These are phyloP conservation scores for Cerastis rubricosa DNA, from an alignment of 2,888 invertebrate species.

Conservation along the genomic window DNA sequence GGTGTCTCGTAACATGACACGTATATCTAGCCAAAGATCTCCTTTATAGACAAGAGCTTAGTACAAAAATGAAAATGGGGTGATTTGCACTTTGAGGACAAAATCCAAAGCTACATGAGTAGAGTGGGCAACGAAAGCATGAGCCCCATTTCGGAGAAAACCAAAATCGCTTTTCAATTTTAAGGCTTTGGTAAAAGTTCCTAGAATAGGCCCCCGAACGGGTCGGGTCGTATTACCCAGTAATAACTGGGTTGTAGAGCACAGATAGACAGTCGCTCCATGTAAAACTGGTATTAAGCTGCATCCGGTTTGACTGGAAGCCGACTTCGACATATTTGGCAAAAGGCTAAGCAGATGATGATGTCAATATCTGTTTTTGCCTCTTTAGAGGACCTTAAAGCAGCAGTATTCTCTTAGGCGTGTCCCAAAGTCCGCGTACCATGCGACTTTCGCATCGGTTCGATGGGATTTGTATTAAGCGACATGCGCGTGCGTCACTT, in stretches of 20 bases:
- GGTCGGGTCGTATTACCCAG: too few species aligned
- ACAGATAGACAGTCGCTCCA: too few species aligned
- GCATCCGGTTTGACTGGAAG: too few species aligned
- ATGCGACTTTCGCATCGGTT: neutral
- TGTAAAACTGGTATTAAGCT: too few species aligned
- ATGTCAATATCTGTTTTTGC: too few species aligned
- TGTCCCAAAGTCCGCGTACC: neutral
- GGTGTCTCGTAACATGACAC: slow-evolving; percentile 20
- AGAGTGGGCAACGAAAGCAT: neutral
- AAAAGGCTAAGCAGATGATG: too few species aligned
- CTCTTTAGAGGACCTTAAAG: too few species aligned
- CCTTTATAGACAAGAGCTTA: neutral
- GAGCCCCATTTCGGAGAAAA: neutral
- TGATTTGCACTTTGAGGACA: neutral
- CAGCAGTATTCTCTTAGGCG: neutral
- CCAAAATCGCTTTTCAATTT: neutral
- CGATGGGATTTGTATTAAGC: neutral
- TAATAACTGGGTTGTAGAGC: too few species aligned
- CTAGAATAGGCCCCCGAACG: too few species aligned
- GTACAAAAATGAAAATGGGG: neutral
- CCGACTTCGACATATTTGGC: too few species aligned
- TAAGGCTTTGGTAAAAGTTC: neutral
- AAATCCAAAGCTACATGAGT: neutral
- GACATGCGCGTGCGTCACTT: neutral
- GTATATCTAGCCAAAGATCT: neutral